Conservation (phyloP, 2,113 vertebrate genomes). For the Cathartes aura region DNA sequence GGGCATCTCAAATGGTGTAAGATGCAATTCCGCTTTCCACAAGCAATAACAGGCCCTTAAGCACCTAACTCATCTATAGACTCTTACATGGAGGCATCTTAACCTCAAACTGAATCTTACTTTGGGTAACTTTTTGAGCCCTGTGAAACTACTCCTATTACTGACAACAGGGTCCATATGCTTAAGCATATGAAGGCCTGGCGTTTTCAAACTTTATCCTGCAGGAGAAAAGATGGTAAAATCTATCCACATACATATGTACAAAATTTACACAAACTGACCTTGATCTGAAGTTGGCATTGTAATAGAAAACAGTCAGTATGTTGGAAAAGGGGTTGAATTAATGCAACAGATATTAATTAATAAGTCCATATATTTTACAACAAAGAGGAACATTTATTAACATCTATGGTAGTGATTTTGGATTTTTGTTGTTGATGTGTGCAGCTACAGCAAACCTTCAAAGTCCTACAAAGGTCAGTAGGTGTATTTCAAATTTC, state of each 20-base stretch:
- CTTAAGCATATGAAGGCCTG: not conserved
- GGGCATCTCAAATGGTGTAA: not conserved
- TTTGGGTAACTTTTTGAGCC: not conserved
- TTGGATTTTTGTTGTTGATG: not conserved
- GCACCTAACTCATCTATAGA: not conserved
- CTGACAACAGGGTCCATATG: rapidly evolving
- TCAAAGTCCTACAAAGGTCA: not conserved
- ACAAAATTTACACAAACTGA: not conserved
- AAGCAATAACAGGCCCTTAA: not conserved
- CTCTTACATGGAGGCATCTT: not conserved
- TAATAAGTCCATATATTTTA: not conserved
- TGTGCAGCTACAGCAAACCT: not conserved
- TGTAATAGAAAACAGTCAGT: not conserved
- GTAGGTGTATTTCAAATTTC: not conserved
- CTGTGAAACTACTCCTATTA: not conserved
- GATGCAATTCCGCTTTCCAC: not conserved
- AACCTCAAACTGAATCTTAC: not conserved
- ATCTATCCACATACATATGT: rapidly evolving
- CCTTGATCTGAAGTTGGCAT: rapidly evolving
- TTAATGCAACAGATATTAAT: not conserved
- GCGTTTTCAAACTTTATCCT: not conserved
- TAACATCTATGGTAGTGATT: not conserved
- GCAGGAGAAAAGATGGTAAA: not conserved
- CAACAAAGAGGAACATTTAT: not conserved
- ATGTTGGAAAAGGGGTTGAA: not conserved